Evolutionary conservation across 2,888 invertebrate species (phyloP).

Genomic region (Eumacrocentrus americanus): DNA sequence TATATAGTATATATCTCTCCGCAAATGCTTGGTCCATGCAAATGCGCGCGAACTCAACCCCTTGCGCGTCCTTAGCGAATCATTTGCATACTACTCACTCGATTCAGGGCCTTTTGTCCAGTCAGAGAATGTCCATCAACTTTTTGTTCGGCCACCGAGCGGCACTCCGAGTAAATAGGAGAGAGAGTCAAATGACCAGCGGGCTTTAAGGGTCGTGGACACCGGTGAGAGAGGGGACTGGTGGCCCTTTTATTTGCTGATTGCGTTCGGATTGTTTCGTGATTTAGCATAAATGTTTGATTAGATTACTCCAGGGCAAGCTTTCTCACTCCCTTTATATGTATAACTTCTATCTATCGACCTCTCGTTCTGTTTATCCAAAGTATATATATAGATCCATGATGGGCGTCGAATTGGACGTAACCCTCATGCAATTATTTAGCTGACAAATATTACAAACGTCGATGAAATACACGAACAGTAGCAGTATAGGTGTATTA

Average conservation of each 20-base stretch:
- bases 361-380: conserved; percentile 42
- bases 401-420: conserved; percentile 46
- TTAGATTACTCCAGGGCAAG: conserved; percentile 51
- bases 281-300: conserved; percentile 63
- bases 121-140: conserved; percentile 61
- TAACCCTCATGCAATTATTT: conserved; percentile 52
- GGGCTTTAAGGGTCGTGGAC: conserved; percentile 52
- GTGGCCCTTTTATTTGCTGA: conserved; percentile 61
- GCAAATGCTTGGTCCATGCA: conserved; percentile 60
- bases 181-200: conserved; percentile 62
- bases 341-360: no score
- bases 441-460: conserved; percentile 39
- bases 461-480: neutral
- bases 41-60: conserved; percentile 45
- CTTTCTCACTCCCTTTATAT: conserved; percentile 23
- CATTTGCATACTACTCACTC: conserved; percentile 57
- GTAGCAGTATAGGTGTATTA: neutral
- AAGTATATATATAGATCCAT: conserved; percentile 43
- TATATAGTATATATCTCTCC: conserved; percentile 41
- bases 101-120: conserved; percentile 57
- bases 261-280: conserved; percentile 62
- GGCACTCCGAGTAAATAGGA: conserved; percentile 56
- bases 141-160: conserved; percentile 54
- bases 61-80: conserved; percentile 32
- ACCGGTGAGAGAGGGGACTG: conserved; percentile 18